These are phyloP conservation scores for Dipodomys ordii DNA, from an alignment of 2,113 vertebrate species.

Conservation along the genomic window DNA sequence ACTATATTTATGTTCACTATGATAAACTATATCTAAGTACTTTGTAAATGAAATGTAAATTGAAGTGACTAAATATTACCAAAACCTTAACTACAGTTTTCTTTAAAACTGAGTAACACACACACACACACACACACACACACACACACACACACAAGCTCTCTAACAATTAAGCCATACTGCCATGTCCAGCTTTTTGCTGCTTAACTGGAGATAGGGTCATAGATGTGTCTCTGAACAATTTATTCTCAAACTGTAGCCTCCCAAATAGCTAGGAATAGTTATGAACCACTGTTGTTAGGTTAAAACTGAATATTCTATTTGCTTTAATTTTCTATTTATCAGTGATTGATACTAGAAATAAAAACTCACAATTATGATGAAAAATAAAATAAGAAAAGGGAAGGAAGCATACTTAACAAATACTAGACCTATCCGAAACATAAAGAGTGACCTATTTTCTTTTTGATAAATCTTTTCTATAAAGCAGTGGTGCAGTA, in stretches of 20 bases:
- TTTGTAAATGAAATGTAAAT: neutral
- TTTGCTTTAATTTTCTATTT: constrained; percentile 41
- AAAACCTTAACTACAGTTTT: constrained; percentile 29
- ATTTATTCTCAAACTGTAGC: too few species aligned
- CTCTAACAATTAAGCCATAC: too few species aligned
- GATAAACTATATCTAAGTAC: neutral
- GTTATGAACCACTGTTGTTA: too few species aligned
- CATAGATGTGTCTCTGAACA: too few species aligned
- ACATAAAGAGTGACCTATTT: neutral
- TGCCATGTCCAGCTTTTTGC: too few species aligned
- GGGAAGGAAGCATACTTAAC: neutral
- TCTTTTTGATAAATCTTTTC: neutral
- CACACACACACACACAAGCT: too few species aligned
- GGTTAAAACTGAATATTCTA: neutral
- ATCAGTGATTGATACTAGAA: neutral
- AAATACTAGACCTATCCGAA: neutral
- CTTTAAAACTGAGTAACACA: neutral
- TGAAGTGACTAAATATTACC: constrained; percentile 31
- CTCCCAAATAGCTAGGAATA: too few species aligned
- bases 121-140: too few species aligned
- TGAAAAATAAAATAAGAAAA: neutral
- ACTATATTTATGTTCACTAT: neutral
- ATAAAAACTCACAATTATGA: constrained; percentile 35
- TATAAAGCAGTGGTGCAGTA: neutral
- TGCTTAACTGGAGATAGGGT: neutral